Base-by-base conservation (phyloP, 2,113 vertebrate species). In the Spea multiplicata region DNA sequence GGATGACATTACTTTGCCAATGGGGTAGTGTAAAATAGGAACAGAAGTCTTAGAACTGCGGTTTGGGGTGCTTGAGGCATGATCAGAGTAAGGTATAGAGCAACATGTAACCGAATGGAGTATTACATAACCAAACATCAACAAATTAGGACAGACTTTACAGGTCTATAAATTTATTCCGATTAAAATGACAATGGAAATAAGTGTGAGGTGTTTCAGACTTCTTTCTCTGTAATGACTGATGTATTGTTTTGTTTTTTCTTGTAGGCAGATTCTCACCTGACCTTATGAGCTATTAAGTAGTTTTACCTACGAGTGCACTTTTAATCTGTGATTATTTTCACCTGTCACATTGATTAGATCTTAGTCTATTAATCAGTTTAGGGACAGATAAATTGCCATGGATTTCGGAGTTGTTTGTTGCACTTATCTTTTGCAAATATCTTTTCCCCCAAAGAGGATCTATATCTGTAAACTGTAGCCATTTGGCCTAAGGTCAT, bases 331-430 rank as follows among this genome's bases (percentile, higher is more conserved):
- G 44, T n/a, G 72, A 74, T 64, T 74, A 62, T 48, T 47, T 61
- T 61, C 57, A 62, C 44, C 55, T 74, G 72, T 74, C 72, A 45
- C 5, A 12, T 74, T 61, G 72, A 74, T 74, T 49, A 74, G 57
- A 74, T 74, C n/a, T 46, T 46, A 46, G 57, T 64, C 72, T 74
- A 45, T 48, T 64, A 61, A 61, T 61, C 44, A 47, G 72, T 64
- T 74, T 74, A 74, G 62, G 62, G 47, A 59, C 72, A 74, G 45
- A 74, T 61, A 74, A 62, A 62, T 49, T 48, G 72, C 57, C 16
- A n/a, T 74, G 57, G 55, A 74, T 74, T 74, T 48, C 44, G 64
- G 57, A 48, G 46, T n/a, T 17, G 14, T 74, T 74, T 74, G 72
- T 16, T 67, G 50, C 44, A 9, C 44, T 46, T 67, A 46, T 12